A percentile compares a stretch with the other conserved stretches of the same genome.
These are phyloP conservation scores for Patella pellucida DNA, from an alignment of 2,888 invertebrate species.

Conservation along the genomic window DNA sequence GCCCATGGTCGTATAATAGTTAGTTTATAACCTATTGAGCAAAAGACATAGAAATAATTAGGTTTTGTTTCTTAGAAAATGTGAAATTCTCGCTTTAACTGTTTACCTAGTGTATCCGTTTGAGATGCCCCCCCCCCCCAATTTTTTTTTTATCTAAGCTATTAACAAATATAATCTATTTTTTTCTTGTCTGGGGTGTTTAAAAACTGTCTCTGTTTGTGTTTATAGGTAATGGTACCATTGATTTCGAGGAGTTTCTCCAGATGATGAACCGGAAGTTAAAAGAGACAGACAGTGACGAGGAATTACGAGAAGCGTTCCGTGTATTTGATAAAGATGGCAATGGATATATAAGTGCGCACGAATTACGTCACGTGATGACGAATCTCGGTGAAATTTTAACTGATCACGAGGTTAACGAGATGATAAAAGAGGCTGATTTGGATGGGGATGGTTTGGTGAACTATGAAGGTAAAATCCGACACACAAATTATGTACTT, in stretches of 20 bases:
- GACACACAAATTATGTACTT: background rate
- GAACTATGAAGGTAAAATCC: background rate
- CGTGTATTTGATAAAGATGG: slow-evolving; percentile 44
- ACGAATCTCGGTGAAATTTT: slow-evolving; percentile 38
- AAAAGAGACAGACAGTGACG: background rate
- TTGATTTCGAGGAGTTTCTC: slow-evolving; percentile 1
- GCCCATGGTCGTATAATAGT: too few species aligned
- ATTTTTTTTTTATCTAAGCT: too few species aligned
- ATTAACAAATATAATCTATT: too few species aligned
- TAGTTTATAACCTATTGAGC: too few species aligned
- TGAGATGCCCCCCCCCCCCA: too few species aligned
- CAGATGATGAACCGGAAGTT: background rate
- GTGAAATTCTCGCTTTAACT: too few species aligned
- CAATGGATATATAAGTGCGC: slow-evolving; percentile 39
- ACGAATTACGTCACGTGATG: slow-evolving; percentile 40
- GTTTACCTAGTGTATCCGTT: too few species aligned
- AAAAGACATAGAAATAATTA: too few species aligned
- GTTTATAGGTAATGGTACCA: background rate
- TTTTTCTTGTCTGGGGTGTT: too few species aligned
- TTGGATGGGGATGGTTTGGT: slow-evolving; percentile 93
- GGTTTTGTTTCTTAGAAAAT: too few species aligned
- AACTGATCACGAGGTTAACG: slow-evolving; percentile 40
- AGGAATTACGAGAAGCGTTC: slow-evolving; percentile 32
- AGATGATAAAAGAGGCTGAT: slow-evolving; percentile 74
- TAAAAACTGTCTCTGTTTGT: too few species aligned